These are phyloP conservation scores for Orussus abietinus DNA, from an alignment of 1,140 invertebrate genomes.

Conservation along the genomic window DNA sequence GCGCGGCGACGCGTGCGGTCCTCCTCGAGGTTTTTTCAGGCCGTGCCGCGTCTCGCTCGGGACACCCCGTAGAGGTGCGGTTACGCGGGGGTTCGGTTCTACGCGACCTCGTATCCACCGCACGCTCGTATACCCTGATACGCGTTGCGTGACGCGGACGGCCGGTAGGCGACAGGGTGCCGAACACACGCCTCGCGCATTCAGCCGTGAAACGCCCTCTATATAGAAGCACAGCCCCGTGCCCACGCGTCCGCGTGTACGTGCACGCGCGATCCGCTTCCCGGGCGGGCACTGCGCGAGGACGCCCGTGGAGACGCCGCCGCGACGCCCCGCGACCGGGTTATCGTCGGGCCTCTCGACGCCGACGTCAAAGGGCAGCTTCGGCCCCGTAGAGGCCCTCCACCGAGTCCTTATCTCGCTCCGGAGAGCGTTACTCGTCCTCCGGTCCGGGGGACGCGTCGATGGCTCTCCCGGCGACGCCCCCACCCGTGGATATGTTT, in stretches of 20 bases:
- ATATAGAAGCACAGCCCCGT: slow-evolving; percentile 1
- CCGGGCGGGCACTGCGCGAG: slow-evolving; percentile 14
- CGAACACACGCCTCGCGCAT: slow-evolving; percentile 21
- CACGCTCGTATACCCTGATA: slow-evolving; percentile 20
- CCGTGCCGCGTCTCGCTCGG: slow-evolving; percentile 6
- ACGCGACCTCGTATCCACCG: slow-evolving; percentile 16
- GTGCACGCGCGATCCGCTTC: slow-evolving; percentile 6
- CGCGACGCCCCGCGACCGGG: slow-evolving; percentile 25
- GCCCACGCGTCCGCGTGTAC: not conserved
- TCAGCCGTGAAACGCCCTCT: slow-evolving; percentile 18
- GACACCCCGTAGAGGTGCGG: slow-evolving; percentile 9
- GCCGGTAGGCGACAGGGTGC: slow-evolving; percentile 20
- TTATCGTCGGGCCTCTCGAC: slow-evolving; percentile 27
- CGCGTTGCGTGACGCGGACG: slow-evolving; percentile 19
- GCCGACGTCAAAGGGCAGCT: not conserved
- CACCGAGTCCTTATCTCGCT: too few species aligned
- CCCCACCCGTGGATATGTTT: too few species aligned
- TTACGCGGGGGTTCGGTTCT: slow-evolving; percentile 11
- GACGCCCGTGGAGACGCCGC: slow-evolving; percentile 26
- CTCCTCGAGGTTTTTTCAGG: too few species aligned
- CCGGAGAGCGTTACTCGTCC: too few species aligned
- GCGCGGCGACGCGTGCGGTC: not conserved
- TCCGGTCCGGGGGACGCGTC: too few species aligned
- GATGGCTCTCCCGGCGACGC: too few species aligned
- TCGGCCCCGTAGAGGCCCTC: too few species aligned